These are phyloP conservation scores for Strix aluco DNA, from an alignment of 2,113 vertebrate genomes.

Conservation along the genomic window DNA sequence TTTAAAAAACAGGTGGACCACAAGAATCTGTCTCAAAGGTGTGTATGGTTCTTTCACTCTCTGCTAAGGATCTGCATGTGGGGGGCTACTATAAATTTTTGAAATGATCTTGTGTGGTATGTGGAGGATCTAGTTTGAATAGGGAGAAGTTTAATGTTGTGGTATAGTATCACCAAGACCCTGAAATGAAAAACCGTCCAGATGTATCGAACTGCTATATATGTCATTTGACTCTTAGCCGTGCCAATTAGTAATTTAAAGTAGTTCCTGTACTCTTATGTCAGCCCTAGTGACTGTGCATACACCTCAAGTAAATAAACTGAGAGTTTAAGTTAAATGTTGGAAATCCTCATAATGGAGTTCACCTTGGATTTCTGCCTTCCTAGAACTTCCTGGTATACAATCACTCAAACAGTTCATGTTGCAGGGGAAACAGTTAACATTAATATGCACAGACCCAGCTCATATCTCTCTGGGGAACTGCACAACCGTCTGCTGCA, in stretches of 20 bases:
- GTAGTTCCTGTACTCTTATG: neutral
- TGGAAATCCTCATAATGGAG: neutral
- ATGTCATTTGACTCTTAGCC: neutral
- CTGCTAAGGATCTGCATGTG: fast-evolving
- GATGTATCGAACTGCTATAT: neutral
- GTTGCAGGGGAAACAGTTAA: neutral
- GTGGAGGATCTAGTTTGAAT: neutral
- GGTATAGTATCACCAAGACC: neutral
- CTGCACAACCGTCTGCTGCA: neutral
- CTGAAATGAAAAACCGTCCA: neutral
- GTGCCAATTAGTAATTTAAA: neutral
- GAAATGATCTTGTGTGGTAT: neutral
- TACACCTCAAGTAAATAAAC: neutral
- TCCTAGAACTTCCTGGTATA: neutral
- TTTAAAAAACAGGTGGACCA: neutral
- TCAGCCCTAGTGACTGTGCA: neutral
- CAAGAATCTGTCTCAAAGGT: neutral
- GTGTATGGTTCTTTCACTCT: neutral
- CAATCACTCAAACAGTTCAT: neutral
- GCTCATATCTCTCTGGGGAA: neutral
- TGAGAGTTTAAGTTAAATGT: neutral
- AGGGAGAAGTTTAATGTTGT: neutral
- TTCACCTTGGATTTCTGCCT: neutral
- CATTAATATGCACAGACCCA: neutral
- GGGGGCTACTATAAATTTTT: neutral